Evolutionary conservation across 2,113 vertebrate genomes (phyloP).

Genomic region (Mormoops blainvillei): DNA sequence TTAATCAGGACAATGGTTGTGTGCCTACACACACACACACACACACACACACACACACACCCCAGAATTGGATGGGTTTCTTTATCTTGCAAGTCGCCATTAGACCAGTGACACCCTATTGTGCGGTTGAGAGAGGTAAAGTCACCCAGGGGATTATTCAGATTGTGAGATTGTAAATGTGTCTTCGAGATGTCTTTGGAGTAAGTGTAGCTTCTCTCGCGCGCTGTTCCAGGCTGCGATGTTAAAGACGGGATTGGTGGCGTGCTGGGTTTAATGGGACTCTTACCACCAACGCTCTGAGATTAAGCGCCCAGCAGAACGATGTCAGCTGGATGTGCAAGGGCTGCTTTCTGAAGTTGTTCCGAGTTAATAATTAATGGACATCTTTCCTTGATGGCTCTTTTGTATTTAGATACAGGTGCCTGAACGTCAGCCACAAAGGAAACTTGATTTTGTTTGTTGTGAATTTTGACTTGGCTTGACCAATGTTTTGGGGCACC

Average conservation of each 20-base stretch:
- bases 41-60: neutral
- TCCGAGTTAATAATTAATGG: constrained; percentile 86
- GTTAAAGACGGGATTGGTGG: constrained; percentile 64
- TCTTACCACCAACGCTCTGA: constrained; percentile 78
- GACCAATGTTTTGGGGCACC: constrained; percentile 59
- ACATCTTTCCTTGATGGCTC: constrained; percentile 81
- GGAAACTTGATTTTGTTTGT: constrained; percentile 81
- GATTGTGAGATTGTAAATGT: constrained; percentile 66
- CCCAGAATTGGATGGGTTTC: constrained; percentile 55
- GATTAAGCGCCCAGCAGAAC: constrained; percentile 78
- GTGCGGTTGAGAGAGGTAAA: constrained; percentile 77
- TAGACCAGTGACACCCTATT: constrained; percentile 79
- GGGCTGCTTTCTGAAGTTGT: constrained; percentile 83
- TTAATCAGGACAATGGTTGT: constrained; percentile 67
- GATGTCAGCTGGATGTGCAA: constrained; percentile 83
- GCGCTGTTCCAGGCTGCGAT: constrained; percentile 60
- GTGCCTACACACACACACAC: neutral
- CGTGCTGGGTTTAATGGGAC: constrained; percentile 77
- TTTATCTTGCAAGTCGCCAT: constrained; percentile 70
- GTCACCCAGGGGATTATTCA: constrained; percentile 71
- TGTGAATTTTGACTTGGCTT: constrained; percentile 83
- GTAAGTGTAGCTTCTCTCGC: constrained; percentile 57
- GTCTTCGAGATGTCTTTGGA: constrained; percentile 74
- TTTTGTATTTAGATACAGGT: constrained; percentile 83
- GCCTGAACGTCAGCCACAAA: constrained; percentile 81